Conservation (phyloP, 2,888 invertebrate genomes). For the Hanleya hanleyi region DNA sequence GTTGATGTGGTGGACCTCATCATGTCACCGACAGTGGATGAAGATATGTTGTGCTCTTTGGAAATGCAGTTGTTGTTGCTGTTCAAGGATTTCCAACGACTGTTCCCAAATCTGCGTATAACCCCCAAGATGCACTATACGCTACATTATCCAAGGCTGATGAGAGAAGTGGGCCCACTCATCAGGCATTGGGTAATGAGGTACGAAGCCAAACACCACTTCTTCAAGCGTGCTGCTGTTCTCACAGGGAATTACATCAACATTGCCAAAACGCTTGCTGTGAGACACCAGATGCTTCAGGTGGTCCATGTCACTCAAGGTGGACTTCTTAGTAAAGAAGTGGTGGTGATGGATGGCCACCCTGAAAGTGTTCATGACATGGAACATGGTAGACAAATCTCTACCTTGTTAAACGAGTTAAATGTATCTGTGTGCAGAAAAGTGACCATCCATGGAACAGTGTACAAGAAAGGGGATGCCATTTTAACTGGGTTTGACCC, state of each 20-base stretch:
- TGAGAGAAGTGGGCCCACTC: not conserved
- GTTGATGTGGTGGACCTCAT: not conserved
- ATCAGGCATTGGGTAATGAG: slow-evolving; percentile 6
- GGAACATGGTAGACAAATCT: not conserved
- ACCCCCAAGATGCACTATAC: slow-evolving; percentile 1
- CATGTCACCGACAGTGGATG: not conserved
- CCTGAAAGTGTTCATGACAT: not conserved
- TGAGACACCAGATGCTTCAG: not conserved
- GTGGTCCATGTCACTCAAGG: not conserved
- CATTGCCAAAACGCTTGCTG: not conserved
- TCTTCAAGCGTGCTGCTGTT: not conserved
- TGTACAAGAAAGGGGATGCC: not conserved
- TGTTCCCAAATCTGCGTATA: not conserved
- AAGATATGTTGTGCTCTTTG: not conserved
- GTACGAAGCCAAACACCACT: not conserved
- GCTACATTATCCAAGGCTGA: slow-evolving; percentile 7
- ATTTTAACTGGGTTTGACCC: not conserved
- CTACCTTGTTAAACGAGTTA: not conserved
- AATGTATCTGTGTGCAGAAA: not conserved
- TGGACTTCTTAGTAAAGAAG: not conserved
- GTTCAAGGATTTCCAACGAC: not conserved
- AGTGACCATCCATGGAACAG: not conserved
- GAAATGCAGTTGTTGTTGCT: not conserved
- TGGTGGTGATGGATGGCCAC: not conserved
- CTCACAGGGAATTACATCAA: not conserved